phyloP scores from a whole-genome alignment of 2,888 invertebrate genomes.

The Dyspetes luteomarginatus region DNA sequence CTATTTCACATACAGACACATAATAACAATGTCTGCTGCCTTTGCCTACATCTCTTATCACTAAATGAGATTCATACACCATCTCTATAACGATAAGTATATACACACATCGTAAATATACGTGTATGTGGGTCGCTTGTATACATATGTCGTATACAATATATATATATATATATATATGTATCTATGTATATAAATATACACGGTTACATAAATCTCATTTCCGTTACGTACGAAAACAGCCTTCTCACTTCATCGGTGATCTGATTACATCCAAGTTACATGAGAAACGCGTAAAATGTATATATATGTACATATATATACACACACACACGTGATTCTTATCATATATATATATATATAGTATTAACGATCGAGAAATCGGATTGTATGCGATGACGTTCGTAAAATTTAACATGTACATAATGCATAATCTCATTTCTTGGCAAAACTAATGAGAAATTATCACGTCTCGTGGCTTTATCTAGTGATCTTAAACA shows the following conservation, averaged over 20 bases:
- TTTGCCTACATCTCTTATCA: neutral
- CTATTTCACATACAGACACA: neutral
- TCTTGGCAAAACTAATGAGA: too few species aligned
- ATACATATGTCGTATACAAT: too few species aligned
- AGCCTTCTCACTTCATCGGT: constrained; percentile 6
- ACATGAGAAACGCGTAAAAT: neutral
- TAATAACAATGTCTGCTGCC: neutral
- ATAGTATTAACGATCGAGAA: constrained; percentile 47
- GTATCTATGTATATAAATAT: neutral
- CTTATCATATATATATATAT: constrained; percentile 5
- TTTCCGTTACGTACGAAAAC: constrained; percentile 2
- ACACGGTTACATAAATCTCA: neutral
- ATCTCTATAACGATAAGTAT: neutral
- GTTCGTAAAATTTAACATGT: constrained; percentile 4
- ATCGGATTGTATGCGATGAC: constrained; percentile 16
- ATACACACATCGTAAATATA: too few species aligned
- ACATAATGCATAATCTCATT: neutral
- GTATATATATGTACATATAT: too few species aligned
- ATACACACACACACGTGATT: too few species aligned
- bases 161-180: too few species aligned
- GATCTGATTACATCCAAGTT: constrained; percentile 19
- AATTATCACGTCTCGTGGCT: too few species aligned
- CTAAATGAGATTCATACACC: neutral
- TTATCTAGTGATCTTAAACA: too few species aligned
- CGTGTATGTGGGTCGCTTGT: too few species aligned